Evolutionary conservation across 1,140 invertebrate species (phyloP), one percentile per base, ranked within the genome.

Genomic region (Diploscapter pachys): DNA sequence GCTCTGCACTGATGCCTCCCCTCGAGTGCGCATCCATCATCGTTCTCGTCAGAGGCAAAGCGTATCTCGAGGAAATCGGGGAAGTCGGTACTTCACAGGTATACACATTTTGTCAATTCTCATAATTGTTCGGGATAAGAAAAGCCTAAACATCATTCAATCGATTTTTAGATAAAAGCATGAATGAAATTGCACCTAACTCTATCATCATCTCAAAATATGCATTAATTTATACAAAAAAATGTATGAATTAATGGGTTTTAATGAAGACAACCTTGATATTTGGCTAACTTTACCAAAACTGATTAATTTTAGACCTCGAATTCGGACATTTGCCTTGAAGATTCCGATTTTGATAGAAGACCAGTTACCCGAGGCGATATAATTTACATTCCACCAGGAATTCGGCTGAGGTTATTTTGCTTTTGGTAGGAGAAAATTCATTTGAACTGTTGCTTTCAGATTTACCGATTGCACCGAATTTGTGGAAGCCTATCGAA

Each of bases 21-120:
- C 66, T 83, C n/a, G 72, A 80, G n/a, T 84, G 81, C 67, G 80
- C 73, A 2, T 79, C 76, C 2, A 83, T 83, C 62, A 63, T 84
- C 3, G 81, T 83, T 0, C 66, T 83, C 59, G 79, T 82, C 8
- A 72, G 75, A 8, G 81, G 81, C 67, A 61, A 78, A 13, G 81
- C 62, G 31, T 55, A 51, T 61, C 50, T 84, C n/a, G 63, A 66
- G 67, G 71, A 79, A 64, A 49, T 54, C 8, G 31, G 31, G 31
- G 31, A 31, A 31, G 31, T 31, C 31, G 31, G 31, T 31, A 31
- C 31, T 31, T 31, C 31, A 31, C 31, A 31, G 31, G 31, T 31
- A 31, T 31, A 31, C 31, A 31, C 31, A 31, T 31, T 31, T 31
- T 31, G 31, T 31, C 31, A 31, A 31, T 31, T 31, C 31, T 31